Evolutionary conservation across 2,113 vertebrate species (phyloP).

Genomic region (Microcebus jonahi): DNA sequence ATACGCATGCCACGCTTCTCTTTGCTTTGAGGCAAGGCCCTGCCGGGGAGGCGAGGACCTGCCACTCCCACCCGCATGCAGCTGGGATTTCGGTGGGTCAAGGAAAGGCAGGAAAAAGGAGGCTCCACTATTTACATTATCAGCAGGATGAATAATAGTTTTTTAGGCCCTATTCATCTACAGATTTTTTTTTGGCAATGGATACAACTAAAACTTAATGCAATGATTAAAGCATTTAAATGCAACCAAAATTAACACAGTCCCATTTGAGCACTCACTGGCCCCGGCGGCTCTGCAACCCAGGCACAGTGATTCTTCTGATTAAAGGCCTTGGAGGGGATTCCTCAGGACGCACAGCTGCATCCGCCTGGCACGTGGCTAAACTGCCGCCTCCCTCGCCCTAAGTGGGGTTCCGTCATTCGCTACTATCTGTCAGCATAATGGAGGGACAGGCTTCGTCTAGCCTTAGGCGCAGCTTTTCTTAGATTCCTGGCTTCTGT

Average conservation of each 20-base stretch:
- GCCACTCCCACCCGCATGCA: accelerated
- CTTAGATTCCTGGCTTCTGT: not conserved
- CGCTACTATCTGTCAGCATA: not conserved
- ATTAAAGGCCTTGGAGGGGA: not conserved
- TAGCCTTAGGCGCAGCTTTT: not conserved
- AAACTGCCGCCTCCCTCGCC: accelerated
- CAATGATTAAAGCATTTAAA: not conserved
- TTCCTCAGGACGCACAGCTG: accelerated
- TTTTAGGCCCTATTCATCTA: not conserved
- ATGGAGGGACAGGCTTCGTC: not conserved
- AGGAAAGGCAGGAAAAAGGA: not conserved
- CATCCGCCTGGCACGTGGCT: not conserved
- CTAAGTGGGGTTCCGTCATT: accelerated
- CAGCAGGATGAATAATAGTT: not conserved
- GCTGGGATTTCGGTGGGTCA: not conserved
- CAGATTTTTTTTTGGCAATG: not conserved
- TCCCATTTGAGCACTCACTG: constrained; percentile 46
- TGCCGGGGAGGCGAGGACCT: not conserved
- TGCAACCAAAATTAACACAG: constrained; percentile 67
- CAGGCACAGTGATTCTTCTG: not conserved
- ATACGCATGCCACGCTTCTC: accelerated
- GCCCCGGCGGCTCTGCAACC: constrained; percentile 63
- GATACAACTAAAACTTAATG: not conserved
- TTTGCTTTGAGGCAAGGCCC: not conserved
- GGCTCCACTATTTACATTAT: not conserved